These are phyloP conservation scores for Homalodisca vitripennis DNA, from an alignment of 1,140 invertebrate genomes.

Conservation along the genomic window DNA sequence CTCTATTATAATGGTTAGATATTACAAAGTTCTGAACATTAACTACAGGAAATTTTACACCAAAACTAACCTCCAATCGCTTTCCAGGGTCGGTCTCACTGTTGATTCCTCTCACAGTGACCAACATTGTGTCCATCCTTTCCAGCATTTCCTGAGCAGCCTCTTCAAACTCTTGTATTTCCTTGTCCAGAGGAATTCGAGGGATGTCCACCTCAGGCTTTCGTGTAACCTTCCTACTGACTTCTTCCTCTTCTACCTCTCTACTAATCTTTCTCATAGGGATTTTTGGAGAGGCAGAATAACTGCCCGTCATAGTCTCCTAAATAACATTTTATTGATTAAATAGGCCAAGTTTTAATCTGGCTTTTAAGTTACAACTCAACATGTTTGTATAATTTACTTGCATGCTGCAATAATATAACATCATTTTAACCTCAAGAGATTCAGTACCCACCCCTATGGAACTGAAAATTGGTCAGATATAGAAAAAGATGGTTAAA, in stretches of 20 bases:
- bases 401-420: no score
- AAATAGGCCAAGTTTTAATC: no score
- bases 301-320: neutral
- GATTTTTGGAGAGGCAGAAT: no score
- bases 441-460: no score
- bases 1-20: no score
- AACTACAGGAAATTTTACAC: no score
- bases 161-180: constrained; percentile 43
- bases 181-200: constrained; percentile 35
- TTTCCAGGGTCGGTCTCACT: constrained; percentile 65
- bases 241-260: neutral
- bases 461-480: no score
- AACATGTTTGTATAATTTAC: no score
- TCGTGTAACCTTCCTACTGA: neutral
- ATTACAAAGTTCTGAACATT: no score
- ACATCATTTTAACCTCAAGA: no score
- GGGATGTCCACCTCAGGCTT: neutral
- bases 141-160: constrained; percentile 57
- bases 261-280: neutral
- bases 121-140: constrained; percentile 64
- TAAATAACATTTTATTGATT: neutral
- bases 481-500: no score
- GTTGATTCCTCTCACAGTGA: constrained; percentile 62
- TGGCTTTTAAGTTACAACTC: no score
- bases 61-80: constrained; percentile 60